Evolutionary conservation across 2,797 vertebrate genomes (phyloP).

Genomic region (Sebastes taczanowskii): DNA sequence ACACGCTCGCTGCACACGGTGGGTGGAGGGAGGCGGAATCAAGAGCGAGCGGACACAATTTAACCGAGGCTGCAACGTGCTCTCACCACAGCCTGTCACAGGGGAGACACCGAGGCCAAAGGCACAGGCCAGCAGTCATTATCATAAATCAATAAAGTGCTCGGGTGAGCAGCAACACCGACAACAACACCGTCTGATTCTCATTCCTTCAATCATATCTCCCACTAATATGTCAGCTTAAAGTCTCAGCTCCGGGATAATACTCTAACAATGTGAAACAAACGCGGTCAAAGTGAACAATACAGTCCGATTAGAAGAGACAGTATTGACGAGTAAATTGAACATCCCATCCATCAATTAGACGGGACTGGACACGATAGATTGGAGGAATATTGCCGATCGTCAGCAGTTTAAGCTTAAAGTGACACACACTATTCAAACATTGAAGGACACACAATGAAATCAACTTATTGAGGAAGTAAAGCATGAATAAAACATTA

Average conservation of each 20-base stretch:
- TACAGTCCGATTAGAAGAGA: constrained; percentile 7
- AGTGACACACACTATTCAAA: constrained; percentile 5
- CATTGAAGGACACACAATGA: constrained; percentile 7
- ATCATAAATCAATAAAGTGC: constrained; percentile 78
- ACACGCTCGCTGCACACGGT: constrained; percentile 52
- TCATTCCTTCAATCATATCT: constrained; percentile 29
- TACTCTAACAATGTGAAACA: constrained; percentile 4
- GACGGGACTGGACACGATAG: constrained; percentile 7
- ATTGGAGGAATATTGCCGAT: constrained; percentile 24
- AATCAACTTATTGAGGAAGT: background rate
- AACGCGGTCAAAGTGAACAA: constrained; percentile 23
- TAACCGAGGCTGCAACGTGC: constrained; percentile 52
- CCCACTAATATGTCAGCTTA: background rate
- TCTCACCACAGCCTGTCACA: constrained; percentile 52
- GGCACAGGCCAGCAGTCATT: constrained; percentile 48
- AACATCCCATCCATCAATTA: constrained; percentile 54
- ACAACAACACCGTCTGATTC: background rate
- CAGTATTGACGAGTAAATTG: constrained; percentile 13
- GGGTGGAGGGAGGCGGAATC: constrained; percentile 17
- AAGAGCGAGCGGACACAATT: constrained; percentile 59
- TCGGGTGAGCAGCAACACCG: constrained; percentile 31
- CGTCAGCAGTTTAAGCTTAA: constrained; percentile 30
- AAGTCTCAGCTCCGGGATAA: constrained; percentile 8
- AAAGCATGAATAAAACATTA: background rate
- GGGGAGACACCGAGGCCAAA: constrained; percentile 39